Evolutionary conservation across 1,140 invertebrate genomes (phyloP).

Genomic region (Drosophila trapezifrons): DNA sequence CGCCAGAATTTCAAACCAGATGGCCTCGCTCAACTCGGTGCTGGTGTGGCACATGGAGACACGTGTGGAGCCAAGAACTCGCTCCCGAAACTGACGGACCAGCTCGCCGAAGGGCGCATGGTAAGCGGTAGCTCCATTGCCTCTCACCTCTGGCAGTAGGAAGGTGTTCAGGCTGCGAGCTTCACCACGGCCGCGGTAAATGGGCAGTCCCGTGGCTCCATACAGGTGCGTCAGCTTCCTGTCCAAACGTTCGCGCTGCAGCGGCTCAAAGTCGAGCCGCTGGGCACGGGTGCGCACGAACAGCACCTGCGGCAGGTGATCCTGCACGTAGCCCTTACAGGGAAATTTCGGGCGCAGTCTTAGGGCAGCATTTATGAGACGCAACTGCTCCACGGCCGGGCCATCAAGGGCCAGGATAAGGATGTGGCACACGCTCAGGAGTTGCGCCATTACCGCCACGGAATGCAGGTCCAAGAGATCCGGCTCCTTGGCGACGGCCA

Average conservation of each 20-base stretch:
- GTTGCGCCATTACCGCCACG: constrained; percentile 88
- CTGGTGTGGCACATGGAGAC: constrained; percentile 44
- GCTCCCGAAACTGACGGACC: constrained; percentile 60
- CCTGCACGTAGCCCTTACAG: constrained; percentile 53
- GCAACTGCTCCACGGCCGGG: constrained; percentile 88
- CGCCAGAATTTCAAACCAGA: constrained; percentile 65
- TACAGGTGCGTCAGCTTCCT: constrained; percentile 56
- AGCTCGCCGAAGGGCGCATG: constrained; percentile 47
- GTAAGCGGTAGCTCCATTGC: constrained; percentile 46
- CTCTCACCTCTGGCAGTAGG: constrained; percentile 56
- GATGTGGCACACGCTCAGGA: constrained; percentile 95
- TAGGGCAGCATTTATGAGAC: constrained; percentile 67
- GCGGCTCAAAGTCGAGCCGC: constrained; percentile 59
- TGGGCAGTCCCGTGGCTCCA: constrained; percentile 55
- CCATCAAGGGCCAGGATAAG: constrained; percentile 94
- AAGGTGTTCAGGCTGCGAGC: constrained; percentile 54
- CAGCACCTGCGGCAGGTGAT: constrained; percentile 75
- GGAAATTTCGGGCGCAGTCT: constrained; percentile 60
- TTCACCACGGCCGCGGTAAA: constrained; percentile 62
- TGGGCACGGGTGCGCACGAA: constrained; percentile 73
- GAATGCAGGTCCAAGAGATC: constrained; percentile 88
- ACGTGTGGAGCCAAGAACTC: constrained; percentile 39
- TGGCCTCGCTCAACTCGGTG: constrained; percentile 55
- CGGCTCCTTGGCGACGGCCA: constrained; percentile 82
- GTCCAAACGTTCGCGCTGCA: constrained; percentile 41